phyloP scores from a whole-genome alignment of 2,113 vertebrate genomes.

The Crotalus helleri region DNA sequence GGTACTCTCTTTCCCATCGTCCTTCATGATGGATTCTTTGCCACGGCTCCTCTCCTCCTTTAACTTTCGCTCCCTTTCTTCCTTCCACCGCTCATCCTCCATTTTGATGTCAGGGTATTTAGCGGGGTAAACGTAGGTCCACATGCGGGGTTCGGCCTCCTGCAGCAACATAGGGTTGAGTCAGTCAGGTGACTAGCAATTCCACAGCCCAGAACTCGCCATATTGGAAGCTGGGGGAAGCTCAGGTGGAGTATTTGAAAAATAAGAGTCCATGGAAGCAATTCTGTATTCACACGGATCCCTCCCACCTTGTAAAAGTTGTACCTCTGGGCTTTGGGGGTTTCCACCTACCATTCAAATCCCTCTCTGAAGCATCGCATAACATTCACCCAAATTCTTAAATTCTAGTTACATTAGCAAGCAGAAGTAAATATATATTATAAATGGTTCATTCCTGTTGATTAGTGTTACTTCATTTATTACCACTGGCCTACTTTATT shows the following conservation, averaged over 20 bases:
- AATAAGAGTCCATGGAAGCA: not conserved
- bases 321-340: not conserved
- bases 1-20: constrained; percentile 84
- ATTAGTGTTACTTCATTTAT: not conserved
- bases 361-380: not conserved
- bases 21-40: constrained; percentile 86
- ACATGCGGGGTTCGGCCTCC: constrained; percentile 83
- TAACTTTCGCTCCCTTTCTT: constrained; percentile 90
- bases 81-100: constrained; percentile 86
- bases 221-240: not conserved
- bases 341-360: not conserved
- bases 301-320: not conserved
- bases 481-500: not conserved
- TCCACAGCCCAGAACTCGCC: not conserved
- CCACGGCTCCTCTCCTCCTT: constrained; percentile 88
- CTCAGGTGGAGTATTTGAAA: not conserved
- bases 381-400: not conserved
- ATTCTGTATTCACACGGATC: not conserved
- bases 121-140: constrained; percentile 81
- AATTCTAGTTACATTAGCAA: not conserved
- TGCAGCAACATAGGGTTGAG: constrained; percentile 46
- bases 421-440: not conserved
- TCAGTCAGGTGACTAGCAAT: not conserved
- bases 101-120: constrained; percentile 91
- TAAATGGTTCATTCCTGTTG: not conserved